Evolutionary conservation across 2,113 vertebrate species (phyloP), one percentile per base, ranked within the genome.

Genomic region (Prietella phreatophila): DNA sequence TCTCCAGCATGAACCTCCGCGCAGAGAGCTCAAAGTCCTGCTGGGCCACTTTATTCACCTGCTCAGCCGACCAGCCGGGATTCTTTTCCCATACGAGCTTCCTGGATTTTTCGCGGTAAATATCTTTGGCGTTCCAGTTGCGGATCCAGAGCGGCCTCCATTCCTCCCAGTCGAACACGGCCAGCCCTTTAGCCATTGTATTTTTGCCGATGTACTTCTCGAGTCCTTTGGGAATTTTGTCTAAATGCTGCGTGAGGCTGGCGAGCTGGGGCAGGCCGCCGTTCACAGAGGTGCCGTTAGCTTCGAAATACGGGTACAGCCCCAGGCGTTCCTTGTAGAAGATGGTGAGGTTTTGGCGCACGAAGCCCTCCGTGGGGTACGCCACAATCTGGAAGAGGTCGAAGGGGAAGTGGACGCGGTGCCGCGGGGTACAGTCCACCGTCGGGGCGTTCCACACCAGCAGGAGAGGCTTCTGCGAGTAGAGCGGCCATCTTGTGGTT

Each of bases 91-190:
- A 88, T 33, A 95, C 92, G 83, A 95, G 90, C 42, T 89, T 85
- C 17, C 87, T 89, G 0, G 96, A 97, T 80, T 92, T 93, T 50
- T 86, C 84, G 10, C 96, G 93, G 91, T 97, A 97, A 73, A 97
- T 89, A 22, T 94, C 92, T 93, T 96, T 97, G 39, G 78, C 39
- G 13, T 95, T 93, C 96, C 96, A 96, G 89, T 96, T 97, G 27
- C 96, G 91, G 56, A 95, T 94, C 96, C 96, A 97, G n/a, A 95
- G 91, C 0, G 96, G 96, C 8, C 96, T 93, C 96, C 96, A 97
- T 85, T 96, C 95, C 90, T 96, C 96, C 96, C 96, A 96, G 90
- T 97, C 96, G 8, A 97, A 95, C 22, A 96, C 95, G 11, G 96
- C 93, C 71, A 97, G 91, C 25, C 96, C 96, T 85, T 94, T 95